These are phyloP conservation scores for Drosophila antonietae DNA, from an alignment of 2,888 invertebrate genomes.

Conservation along the genomic window DNA sequence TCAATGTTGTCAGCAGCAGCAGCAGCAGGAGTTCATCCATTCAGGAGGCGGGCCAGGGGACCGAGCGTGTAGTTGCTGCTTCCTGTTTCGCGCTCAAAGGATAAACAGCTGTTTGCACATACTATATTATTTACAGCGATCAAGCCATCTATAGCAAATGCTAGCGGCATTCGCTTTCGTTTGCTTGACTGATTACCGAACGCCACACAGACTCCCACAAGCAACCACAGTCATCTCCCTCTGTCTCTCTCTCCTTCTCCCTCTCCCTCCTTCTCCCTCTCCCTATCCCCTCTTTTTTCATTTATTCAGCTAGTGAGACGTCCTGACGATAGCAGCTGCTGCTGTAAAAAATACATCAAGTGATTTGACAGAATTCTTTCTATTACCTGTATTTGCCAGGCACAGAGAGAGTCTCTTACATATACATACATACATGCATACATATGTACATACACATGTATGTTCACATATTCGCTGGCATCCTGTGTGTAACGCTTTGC, in stretches of 20 bases:
- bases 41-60: not conserved
- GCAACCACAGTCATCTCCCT: not conserved
- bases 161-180: constrained; percentile 54
- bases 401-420: not conserved
- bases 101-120: constrained; percentile 66
- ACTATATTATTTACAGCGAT: constrained; percentile 68
- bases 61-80: constrained; percentile 13
- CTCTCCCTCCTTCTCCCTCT: not conserved
- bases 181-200: constrained; percentile 69
- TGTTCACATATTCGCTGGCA: constrained; percentile 4
- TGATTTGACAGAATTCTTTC: constrained; percentile 46
- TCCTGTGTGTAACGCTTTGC: constrained; percentile 11
- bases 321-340: constrained; percentile 20
- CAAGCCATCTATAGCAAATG: constrained; percentile 67
- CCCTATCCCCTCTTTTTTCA: not conserved
- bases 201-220: not conserved
- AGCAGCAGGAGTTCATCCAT: constrained; percentile 7
- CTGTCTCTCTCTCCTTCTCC: not conserved
- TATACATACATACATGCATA: not conserved
- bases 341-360: constrained; percentile 16
- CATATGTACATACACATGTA: not conserved
- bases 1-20: constrained; percentile 64
- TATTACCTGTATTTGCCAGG: constrained; percentile 35
- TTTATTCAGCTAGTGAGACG: constrained; percentile 18
- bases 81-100: constrained; percentile 53